Evolutionary conservation across 2,113 vertebrate genomes (phyloP).

Genomic region (Melanerpes aurifrons): DNA sequence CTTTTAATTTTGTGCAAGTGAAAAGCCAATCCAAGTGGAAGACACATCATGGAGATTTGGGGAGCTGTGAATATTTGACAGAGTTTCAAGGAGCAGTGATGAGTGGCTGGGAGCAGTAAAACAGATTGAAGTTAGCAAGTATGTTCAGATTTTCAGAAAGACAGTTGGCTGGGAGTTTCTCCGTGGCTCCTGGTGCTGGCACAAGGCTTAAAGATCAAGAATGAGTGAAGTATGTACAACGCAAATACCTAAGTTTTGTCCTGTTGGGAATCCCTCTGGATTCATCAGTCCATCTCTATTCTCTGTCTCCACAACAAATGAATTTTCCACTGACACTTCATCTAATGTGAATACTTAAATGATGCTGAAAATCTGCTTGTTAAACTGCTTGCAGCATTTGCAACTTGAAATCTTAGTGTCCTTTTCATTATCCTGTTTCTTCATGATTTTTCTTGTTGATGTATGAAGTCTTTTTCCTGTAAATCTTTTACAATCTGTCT

Average conservation of each 20-base stretch:
- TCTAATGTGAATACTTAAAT: neutral
- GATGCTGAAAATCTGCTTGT: neutral
- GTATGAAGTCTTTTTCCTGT: neutral
- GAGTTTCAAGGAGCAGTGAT: neutral
- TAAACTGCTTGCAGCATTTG: neutral
- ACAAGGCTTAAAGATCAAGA: neutral
- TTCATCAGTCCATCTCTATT: neutral
- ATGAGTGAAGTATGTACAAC: neutral
- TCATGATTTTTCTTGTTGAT: neutral
- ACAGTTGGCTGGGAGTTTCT: neutral
- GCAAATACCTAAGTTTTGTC: neutral
- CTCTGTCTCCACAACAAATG: neutral
- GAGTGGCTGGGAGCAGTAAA: neutral
- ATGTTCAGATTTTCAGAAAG: neutral
- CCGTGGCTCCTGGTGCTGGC: neutral
- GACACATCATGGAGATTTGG: neutral
- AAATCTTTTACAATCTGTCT: neutral
- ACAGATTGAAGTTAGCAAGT: neutral
- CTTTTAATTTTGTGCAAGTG: neutral
- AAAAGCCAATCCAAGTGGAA: neutral
- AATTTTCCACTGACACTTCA: neutral
- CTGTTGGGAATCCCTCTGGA: neutral
- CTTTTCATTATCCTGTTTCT: neutral
- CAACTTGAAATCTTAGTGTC: neutral
- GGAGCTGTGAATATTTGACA: neutral